A percentile compares a stretch with the other conserved stretches of the same genome.
Evolutionary conservation across 2,888 invertebrate genomes (phyloP).

Genomic region (Dendrolimus houi): DNA sequence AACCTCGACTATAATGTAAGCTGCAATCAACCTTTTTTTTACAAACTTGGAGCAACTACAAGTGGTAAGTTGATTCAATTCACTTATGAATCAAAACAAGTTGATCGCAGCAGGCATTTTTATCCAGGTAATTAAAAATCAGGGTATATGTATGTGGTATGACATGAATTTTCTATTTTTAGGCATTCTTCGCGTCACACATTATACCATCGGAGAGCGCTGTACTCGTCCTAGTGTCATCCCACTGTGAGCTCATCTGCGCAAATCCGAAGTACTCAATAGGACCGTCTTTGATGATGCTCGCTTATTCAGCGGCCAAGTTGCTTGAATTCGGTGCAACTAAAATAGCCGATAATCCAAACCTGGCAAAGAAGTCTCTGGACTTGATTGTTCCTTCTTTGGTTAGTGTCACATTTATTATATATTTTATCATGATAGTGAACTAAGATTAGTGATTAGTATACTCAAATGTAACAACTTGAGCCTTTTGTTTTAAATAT

Average conservation of each 20-base stretch:
- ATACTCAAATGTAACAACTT: not conserved
- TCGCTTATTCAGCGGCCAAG: slow-evolving; percentile 60
- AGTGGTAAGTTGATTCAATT: no score
- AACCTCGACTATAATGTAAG: no score
- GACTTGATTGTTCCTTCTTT: slow-evolving; percentile 85
- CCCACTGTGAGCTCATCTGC: slow-evolving; percentile 63
- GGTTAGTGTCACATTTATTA: slow-evolving; percentile 35
- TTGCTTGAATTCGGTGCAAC: slow-evolving; percentile 55
- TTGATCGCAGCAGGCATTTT: no score
- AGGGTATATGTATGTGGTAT: no score
- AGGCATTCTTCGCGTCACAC: slow-evolving; percentile 85
- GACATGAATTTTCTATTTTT: slow-evolving; percentile 17
- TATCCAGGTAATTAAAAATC: no score
- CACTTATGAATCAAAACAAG: no score
- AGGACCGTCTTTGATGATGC: slow-evolving; percentile 59
- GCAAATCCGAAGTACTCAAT: slow-evolving; percentile 55
- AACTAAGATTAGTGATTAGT: not conserved
- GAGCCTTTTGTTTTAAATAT: not conserved
- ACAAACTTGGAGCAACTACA: no score
- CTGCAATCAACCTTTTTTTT: no score
- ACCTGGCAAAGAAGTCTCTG: slow-evolving; percentile 78
- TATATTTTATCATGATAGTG: not conserved
- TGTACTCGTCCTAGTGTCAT: slow-evolving; percentile 81
- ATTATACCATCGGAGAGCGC: slow-evolving; percentile 90
- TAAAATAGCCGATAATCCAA: slow-evolving; percentile 75